Evolutionary conservation across 1,140 invertebrate species (phyloP), one percentile per base, ranked within the genome.

Genomic region (Drosophila kurseongensis): DNA sequence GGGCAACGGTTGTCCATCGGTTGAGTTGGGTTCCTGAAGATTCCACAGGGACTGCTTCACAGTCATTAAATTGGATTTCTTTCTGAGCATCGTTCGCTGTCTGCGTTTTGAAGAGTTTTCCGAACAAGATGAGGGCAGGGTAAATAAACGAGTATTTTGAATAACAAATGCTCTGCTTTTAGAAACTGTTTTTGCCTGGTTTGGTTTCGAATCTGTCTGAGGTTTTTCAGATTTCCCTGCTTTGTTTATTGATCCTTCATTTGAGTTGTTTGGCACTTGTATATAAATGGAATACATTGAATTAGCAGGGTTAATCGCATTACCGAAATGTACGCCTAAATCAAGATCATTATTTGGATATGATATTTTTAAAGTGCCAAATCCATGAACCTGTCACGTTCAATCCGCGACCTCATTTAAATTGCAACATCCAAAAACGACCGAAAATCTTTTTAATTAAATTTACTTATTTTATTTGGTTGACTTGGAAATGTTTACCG

Each of bases 51-150:
- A 67, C 78, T 62, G 59, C 71, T 55, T 59, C 55, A 59, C 63
- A 86, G 83, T 88, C 83, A 86, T 88, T 86, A 82, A 86, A 82
- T 83, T 86, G 71, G 83, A 88, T 88, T 86, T 86, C 69, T 73
- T 88, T 82, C 69, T 42, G 57, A 78, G 67, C 59, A 42, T 60
- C 52, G 29, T 76, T 80, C 38, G 40, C 45, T 44, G 57, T 27
- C 36, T 58, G 45, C 23, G 40, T 65, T 71, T 60, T 65, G 58
- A 82, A 88, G 82, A 58, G 75, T 61, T 72, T 60, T 60, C 57
- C 55, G n/a, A 62, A 50, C 32, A 12, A 68, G 55, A 50, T 29
- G 58, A 58, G 44, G 40, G 41, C 23, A 14, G 29, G 10, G 29
- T 18, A 14, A 42, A 40, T 56, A 41, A 81, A 62, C 51, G 73